Conservation (phyloP, 2,113 vertebrate species). For the Syrrhaptes paradoxus region DNA sequence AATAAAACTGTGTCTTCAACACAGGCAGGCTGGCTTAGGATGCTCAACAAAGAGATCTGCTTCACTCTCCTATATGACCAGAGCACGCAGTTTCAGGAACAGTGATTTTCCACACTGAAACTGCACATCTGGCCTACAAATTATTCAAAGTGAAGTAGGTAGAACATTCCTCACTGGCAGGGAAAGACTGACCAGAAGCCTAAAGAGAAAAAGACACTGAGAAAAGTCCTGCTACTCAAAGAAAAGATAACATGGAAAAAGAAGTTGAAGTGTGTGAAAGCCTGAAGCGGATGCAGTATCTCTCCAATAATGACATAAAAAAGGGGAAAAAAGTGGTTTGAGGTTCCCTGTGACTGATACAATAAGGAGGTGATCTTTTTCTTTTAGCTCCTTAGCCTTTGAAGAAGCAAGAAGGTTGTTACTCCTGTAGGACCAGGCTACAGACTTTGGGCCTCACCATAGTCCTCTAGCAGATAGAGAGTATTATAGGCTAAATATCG, state of each 20-base stretch:
- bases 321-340: background rate
- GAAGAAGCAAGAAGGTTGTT: background rate
- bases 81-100: background rate
- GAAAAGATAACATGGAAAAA: background rate
- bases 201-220: background rate
- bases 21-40: background rate
- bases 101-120: background rate
- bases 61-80: background rate
- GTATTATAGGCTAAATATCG: background rate
- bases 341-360: background rate
- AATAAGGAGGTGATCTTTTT: background rate
- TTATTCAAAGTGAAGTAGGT: background rate
- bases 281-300: background rate
- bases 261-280: background rate
- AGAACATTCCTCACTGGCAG: accelerated
- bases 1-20: background rate
- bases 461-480: background rate
- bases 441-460: background rate
- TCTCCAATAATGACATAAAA: background rate
- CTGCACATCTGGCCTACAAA: background rate
- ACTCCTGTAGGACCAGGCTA: background rate
- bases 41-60: background rate
- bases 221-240: background rate
- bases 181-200: background rate
- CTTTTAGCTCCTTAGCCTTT: background rate